Evolutionary conservation across 2,888 invertebrate genomes (phyloP), one percentile per base, ranked within the genome.

Genomic region (Ichneumoninae sp.): DNA sequence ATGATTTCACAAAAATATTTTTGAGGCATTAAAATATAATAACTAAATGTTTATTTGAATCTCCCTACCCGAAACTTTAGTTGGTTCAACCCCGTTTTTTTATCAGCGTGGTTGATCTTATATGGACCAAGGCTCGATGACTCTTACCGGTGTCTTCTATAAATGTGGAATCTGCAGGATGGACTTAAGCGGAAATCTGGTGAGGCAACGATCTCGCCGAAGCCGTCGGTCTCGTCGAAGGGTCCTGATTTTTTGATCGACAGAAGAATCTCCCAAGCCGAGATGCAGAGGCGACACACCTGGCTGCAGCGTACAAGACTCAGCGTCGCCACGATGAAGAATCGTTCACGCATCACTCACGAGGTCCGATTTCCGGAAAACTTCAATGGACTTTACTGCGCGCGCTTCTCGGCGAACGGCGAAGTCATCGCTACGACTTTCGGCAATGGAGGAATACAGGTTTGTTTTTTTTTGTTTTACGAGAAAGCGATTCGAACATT

Each of bases 381-480:
- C n/a, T 90, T 89, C 52, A 89, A 91, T 82, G 94, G 94, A n/a
- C 85, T 94, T 16, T 93, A 92, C 76, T 87, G 88, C 70, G 93
- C 95, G 88, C 89, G 92, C 54, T 95, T 94, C 88, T 92, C 94
- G 19, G 92, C 94, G 0, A 92, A 94, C 77, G 95, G 95, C 4
- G 91, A 93, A n/a, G 82, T 88, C 57, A 85, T 95, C 75, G 93
- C 95, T 22, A 92, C 94, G n/a, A 94, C 94, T 6, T 95, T 95
- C 89, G 95, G 95, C 19, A 92, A 94, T 63, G 95, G 95, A n/a
- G 89, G 94, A 71, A 94, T 95, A 88, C 95, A 95, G 94, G 95
- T 95, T 90, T 47, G 66, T 52, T 69, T 6, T 83, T 30, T 22
- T 22, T 22, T 22, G 8, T 47, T 33, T 74, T 52, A 22, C 5